Conservation (phyloP, 2,797 vertebrate genomes). For the Phoebastria nigripes region DNA sequence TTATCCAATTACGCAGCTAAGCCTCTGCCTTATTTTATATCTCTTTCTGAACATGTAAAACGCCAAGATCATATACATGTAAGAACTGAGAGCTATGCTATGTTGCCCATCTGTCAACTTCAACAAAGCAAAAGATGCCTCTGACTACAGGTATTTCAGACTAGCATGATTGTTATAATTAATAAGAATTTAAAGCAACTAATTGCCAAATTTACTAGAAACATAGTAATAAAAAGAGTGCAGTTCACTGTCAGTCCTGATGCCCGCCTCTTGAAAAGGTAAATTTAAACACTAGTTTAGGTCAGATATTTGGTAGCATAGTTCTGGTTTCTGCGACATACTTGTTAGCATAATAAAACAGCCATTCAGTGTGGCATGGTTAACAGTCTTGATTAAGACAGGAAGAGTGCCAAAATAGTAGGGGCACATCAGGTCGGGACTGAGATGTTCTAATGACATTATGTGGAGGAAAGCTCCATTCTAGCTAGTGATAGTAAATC, state of each 20-base stretch:
- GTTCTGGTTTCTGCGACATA: neutral
- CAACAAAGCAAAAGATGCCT: neutral
- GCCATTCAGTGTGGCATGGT: neutral
- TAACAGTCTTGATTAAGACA: conserved; percentile 27
- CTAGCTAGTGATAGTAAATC: neutral
- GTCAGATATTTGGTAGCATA: neutral
- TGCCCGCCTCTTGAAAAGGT: neutral
- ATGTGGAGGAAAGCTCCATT: neutral
- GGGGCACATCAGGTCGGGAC: conserved; percentile 5
- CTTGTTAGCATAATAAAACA: neutral
- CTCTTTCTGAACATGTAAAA: neutral
- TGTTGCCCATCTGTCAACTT: neutral
- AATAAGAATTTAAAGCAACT: neutral
- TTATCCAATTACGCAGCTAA: neutral
- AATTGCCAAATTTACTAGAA: neutral
- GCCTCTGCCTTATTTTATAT: neutral
- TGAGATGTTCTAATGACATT: neutral
- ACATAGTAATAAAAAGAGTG: neutral
- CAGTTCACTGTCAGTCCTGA: neutral
- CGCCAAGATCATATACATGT: neutral
- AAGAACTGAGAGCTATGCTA: neutral
- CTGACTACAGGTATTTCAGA: neutral
- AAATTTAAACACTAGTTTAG: neutral
- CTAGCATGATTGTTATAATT: neutral
- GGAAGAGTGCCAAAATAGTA: conserved; percentile 1